Conservation (phyloP, 2,888 invertebrate species). For the Bhutanitis thaidina region DNA sequence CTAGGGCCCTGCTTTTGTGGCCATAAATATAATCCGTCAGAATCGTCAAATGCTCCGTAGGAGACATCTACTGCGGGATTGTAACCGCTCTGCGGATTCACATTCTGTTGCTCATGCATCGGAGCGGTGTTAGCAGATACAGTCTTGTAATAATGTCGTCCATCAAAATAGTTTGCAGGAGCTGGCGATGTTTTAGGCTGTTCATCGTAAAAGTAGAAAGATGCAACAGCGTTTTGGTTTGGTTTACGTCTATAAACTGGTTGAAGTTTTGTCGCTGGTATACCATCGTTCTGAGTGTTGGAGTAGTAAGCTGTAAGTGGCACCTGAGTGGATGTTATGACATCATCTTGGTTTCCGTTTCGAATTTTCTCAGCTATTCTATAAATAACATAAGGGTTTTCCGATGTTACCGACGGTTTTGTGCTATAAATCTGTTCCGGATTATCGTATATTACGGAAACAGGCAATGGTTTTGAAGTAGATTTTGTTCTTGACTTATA, state of each 20-base stretch:
- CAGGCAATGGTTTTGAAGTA: constrained; percentile 70
- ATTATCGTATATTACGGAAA: constrained; percentile 73
- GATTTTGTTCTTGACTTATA: constrained; percentile 71
- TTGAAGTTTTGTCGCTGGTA: constrained; percentile 75
- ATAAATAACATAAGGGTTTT: constrained; percentile 74
- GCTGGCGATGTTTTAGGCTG: constrained; percentile 77
- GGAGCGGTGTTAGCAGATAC: constrained; percentile 44
- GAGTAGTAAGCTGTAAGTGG: constrained; percentile 82
- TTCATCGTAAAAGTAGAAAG: constrained; percentile 86
- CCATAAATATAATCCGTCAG: constrained; percentile 69
- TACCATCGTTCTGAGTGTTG: constrained; percentile 74
- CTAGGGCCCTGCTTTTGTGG: constrained; percentile 74
- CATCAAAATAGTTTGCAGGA: constrained; percentile 72
- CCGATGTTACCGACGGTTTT: constrained; percentile 61
- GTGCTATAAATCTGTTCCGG: constrained; percentile 64
- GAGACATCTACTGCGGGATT: constrained; percentile 63
- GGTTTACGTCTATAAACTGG: constrained; percentile 69
- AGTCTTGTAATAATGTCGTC: constrained; percentile 68
- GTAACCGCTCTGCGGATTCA: constrained; percentile 53
- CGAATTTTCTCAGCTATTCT: constrained; percentile 66
- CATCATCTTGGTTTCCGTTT: constrained; percentile 50
- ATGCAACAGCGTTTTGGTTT: constrained; percentile 72
- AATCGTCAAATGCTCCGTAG: constrained; percentile 67
- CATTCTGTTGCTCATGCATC: constrained; percentile 45
- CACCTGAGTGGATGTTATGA: constrained; percentile 80